Evolutionary conservation across 1,140 invertebrate genomes (phyloP).

Genomic region (Hirudo medicinalis): DNA sequence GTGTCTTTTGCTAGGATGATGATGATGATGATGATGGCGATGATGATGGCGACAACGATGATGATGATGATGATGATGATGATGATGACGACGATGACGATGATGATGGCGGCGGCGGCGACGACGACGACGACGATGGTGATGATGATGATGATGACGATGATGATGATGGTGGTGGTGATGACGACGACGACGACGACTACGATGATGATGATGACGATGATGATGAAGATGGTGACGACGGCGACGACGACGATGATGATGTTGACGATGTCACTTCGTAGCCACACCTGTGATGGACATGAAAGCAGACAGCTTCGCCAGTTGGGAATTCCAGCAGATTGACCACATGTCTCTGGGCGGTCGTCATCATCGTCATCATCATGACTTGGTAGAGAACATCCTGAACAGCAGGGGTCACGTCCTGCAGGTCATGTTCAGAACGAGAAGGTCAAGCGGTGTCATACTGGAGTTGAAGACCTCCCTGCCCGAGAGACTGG

Average conservation of each 20-base stretch:
- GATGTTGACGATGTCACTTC: not conserved
- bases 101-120: not conserved
- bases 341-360: too few species aligned
- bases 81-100: not conserved
- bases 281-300: too few species aligned
- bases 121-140: not conserved
- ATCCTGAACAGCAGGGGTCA: too few species aligned
- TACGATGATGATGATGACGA: not conserved
- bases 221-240: not conserved
- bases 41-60: not conserved
- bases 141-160: not conserved
- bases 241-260: constrained; percentile 1
- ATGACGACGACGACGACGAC: not conserved
- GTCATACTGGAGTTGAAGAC: too few species aligned
- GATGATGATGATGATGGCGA: not conserved
- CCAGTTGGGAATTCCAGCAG: too few species aligned
- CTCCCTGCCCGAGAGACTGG: too few species aligned
- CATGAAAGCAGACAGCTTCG: too few species aligned
- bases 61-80: not conserved
- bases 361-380: too few species aligned
- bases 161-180: not conserved
- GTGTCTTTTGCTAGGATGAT: constrained; percentile 14
- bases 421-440: too few species aligned
- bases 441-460: too few species aligned
- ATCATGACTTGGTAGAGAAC: too few species aligned